Base-by-base conservation (phyloP, 2,113 vertebrate genomes). In the Carassius carassius region DNA sequence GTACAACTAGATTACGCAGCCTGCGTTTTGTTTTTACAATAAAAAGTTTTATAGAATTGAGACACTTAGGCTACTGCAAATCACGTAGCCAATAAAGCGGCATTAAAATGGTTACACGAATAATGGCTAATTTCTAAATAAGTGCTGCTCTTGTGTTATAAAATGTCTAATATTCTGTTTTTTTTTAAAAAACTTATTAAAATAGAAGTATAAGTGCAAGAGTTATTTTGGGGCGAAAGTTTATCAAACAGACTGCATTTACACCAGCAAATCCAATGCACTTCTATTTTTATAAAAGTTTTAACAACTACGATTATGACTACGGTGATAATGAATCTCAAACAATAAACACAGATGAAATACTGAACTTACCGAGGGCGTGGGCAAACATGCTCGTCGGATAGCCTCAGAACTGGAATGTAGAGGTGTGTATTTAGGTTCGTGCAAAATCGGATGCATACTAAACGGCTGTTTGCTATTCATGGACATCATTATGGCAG, bases 381-480 rank as follows among this genome's bases (percentile, higher is more conserved):
- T 95, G 81, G 95, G 96, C 89, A 98, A 90, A 14, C 97, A 97
- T 84, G 97, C 97, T 90, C 97, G 92, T 67, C 97, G 94, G 91
- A 97, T 95, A 89, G 96, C 97, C 88, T 97, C 97, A 16, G 96
- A 96, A 92, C 96, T 96, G 88, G 94, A 94, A 93, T 97, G 96
- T 85, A 97, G 95, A 56, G 96, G 95, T 3, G 94, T 93, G 93
- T 97, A 97, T 85, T 97, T 97, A 87, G 96, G 96, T 13, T 97
- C 97, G 86, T 97, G 96, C 54, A 97, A 94, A 82, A 97, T 96
- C 70, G 97, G 96, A 91, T 97, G 97, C 97, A 97, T 97, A 88
- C 95, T 93, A 93, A 97, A 97, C 74, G 96, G 93, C 92, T 97
- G 97, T 87, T 97, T 97, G 96, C 97, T 97, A 94, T 97, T 97